Conservation (phyloP, 2,888 invertebrate species). For the Chesias legatella region DNA sequence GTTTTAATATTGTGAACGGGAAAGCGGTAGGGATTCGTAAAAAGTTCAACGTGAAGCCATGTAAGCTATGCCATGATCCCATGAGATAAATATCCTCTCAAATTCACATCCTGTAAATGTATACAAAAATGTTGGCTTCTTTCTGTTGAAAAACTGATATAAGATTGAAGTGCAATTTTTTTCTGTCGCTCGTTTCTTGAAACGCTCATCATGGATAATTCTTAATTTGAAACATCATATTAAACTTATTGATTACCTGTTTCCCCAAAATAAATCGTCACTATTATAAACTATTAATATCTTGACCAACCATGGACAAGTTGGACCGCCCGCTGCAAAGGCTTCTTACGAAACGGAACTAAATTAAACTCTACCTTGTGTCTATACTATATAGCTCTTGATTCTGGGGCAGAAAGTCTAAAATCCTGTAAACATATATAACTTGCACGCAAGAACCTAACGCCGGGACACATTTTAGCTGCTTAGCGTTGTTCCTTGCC, state of each 20-base stretch:
- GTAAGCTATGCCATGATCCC: constrained; percentile 2
- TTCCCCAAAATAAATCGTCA: constrained; percentile 51
- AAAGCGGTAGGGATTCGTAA: background rate
- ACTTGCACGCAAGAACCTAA: constrained; percentile 21
- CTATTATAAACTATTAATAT: constrained; percentile 57
- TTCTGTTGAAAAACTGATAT: background rate
- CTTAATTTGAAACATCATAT: constrained; percentile 44
- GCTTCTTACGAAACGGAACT: constrained; percentile 35
- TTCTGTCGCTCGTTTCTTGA: constrained; percentile 30
- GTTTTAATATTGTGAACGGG: too few species aligned
- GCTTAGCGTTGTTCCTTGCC: constrained; percentile 52
- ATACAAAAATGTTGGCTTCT: constrained; percentile 8
- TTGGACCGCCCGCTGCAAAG: constrained; percentile 59
- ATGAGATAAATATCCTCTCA: constrained; percentile 8
- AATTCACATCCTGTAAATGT: constrained; percentile 7
- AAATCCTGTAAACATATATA: constrained; percentile 30
- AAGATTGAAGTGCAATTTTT: too few species aligned
- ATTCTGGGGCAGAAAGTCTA: constrained; percentile 36
- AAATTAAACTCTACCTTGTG: constrained; percentile 16
- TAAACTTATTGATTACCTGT: constrained; percentile 42
- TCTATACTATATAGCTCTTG: constrained; percentile 23
- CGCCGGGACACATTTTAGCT: constrained; percentile 39
- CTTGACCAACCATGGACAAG: constrained; percentile 47
- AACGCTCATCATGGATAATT: constrained; percentile 37
- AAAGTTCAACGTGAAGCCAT: constrained; percentile 2